Base-by-base conservation (phyloP, 2,888 invertebrate species). In the Elegia similella region DNA sequence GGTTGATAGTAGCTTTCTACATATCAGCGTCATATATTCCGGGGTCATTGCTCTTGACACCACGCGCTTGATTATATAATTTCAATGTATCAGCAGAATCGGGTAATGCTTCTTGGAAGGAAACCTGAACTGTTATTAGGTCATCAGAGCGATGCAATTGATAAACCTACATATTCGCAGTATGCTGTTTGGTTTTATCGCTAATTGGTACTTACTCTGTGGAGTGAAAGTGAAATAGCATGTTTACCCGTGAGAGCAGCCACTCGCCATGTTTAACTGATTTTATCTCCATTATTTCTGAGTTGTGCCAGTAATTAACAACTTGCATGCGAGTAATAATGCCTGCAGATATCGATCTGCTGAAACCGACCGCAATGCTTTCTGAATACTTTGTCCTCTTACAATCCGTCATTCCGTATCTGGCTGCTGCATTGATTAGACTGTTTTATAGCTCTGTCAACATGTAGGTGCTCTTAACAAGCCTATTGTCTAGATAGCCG, bases 21-120 rank as follows among this genome's bases (percentile, higher is more conserved):
- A 73, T 86, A 86, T 82, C 82, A 80, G 73, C 75, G 79, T 76
- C 73, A 82, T 72, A 75, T 75, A 76, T 73, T 68, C 68, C 69
- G 76, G 76, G 86, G 83, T 89, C 86, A 82, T 80, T 73, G 87
- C 72, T 78, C 87, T 72, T 70, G 61, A 69, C 63, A 71, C 81
- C 86, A 87, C 86, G 87, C 87, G 87, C 78, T 72, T 67, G 58
- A 64, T 85, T 86, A 81, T 79, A 84, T 79, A 86, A 87, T 68
- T 59, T 56, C 12, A 42, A 42, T 42, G 13, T 69, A 70, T 70
- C 72, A 70, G 65, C 65, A 64, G 61, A 71, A 65, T 69, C 62
- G 66, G 69, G 67, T 70, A 29, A 55, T 23, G n/a, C 15, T 42
- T 48, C 55, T 47, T 47, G 15, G 72, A 71, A 73, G 70, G 69